phyloP scores from a whole-genome alignment of 2,888 invertebrate species.

The Barypeithes pellucidus region DNA sequence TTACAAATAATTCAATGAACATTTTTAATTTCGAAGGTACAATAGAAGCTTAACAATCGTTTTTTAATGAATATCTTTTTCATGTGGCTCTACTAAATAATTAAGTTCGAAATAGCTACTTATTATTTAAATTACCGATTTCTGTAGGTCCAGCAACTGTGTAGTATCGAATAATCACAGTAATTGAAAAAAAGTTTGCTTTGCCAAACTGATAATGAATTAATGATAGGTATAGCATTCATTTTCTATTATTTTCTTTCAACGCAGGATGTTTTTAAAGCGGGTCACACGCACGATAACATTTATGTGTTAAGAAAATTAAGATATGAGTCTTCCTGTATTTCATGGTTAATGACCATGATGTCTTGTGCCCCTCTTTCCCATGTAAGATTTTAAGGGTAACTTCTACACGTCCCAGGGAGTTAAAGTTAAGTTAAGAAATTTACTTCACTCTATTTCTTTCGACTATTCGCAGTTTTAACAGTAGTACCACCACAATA shows the following conservation, averaged over 20 bases:
- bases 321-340: no score
- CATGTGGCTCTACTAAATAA: not conserved
- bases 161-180: not conserved
- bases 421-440: no score
- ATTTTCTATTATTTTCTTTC: not conserved
- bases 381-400: no score
- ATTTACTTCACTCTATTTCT: no score
- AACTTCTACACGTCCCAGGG: no score
- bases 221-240: not conserved
- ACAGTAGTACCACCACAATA: no score
- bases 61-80: not conserved
- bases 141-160: not conserved
- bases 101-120: not conserved
- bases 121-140: constrained; percentile 3
- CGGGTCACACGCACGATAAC: not conserved
- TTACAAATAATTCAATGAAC: no score
- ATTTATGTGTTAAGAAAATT: no score
- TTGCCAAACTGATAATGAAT: not conserved
- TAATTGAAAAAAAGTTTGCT: constrained; percentile 1
- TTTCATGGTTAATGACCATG: no score
- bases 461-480: no score
- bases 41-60: not conserved
- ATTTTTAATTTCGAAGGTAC: not conserved
- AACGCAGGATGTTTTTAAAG: constrained; percentile 12
- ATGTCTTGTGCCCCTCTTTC: no score